These are phyloP conservation scores for Biston betularia DNA, from an alignment of 2,888 invertebrate species.

Conservation along the genomic window DNA sequence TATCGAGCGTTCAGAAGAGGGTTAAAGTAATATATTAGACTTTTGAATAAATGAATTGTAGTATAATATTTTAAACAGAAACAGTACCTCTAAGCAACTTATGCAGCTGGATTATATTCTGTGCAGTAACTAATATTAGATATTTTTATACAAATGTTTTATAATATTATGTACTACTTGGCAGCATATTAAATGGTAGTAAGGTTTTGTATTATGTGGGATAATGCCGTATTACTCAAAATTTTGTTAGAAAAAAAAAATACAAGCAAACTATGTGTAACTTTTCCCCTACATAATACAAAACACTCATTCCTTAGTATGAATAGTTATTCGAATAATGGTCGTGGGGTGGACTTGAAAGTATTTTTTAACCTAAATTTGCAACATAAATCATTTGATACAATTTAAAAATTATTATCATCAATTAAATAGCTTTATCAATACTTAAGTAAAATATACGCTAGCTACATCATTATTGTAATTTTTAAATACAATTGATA, in stretches of 20 bases:
- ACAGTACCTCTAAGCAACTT: slow-evolving; percentile 30
- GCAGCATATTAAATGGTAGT: slow-evolving; percentile 38
- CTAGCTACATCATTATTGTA: slow-evolving; percentile 64
- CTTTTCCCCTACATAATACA: slow-evolving; percentile 34
- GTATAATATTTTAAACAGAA: slow-evolving; percentile 34
- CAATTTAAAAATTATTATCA: slow-evolving; percentile 44
- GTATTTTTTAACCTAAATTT: slow-evolving; percentile 42
- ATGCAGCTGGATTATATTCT: slow-evolving; percentile 40
- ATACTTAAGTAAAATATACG: slow-evolving; percentile 65
- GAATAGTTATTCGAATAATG: slow-evolving; percentile 40
- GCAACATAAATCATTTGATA: slow-evolving; percentile 39
- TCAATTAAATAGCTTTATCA: slow-evolving; percentile 56
- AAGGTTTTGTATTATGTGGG: slow-evolving; percentile 35
- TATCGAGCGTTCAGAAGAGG: not conserved
- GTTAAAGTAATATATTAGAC: slow-evolving; percentile 21
- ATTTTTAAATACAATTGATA: slow-evolving; percentile 48
- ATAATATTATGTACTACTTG: slow-evolving; percentile 35
- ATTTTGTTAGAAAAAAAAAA: not conserved
- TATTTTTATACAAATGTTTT: slow-evolving; percentile 44
- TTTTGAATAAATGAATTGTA: slow-evolving; percentile 18
- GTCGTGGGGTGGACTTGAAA: slow-evolving; percentile 44
- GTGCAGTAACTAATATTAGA: slow-evolving; percentile 38
- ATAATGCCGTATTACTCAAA: not conserved
- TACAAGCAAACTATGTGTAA: not conserved
- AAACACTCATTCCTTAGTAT: slow-evolving; percentile 28